Evolutionary conservation across 1,140 invertebrate species (phyloP).

Genomic region (Galendromus occidentalis): DNA sequence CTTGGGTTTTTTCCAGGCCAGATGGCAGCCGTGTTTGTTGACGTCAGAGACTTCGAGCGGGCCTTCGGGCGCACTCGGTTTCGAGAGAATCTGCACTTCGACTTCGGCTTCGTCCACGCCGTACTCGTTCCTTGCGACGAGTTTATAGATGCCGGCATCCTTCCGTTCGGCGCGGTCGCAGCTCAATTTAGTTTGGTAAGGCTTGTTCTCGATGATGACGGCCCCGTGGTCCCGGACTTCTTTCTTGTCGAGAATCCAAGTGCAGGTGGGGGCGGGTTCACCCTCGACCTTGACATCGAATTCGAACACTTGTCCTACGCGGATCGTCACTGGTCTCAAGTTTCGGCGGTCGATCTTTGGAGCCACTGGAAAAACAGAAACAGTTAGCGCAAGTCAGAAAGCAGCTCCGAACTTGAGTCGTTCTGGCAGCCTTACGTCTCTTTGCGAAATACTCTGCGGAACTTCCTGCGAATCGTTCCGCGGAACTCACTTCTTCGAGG

Average conservation of each 20-base stretch:
- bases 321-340: slow-evolving; percentile 56
- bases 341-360: slow-evolving; percentile 87
- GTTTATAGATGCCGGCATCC: slow-evolving; percentile 30
- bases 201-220: slow-evolving; percentile 22
- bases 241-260: slow-evolving; percentile 22
- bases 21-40: slow-evolving; percentile 29
- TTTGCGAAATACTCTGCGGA: too few relatives aligned
- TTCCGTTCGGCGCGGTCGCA: slow-evolving; percentile 31
- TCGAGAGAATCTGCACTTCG: slow-evolving; percentile 35
- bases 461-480: too few relatives aligned
- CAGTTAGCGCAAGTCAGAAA: neutral
- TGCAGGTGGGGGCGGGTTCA: slow-evolving; percentile 25
- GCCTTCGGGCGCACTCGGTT: slow-evolving; percentile 68
- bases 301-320: slow-evolving; percentile 33
- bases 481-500: slow-evolving; percentile 53
- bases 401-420: neutral
- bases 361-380: slow-evolving; percentile 38
- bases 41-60: slow-evolving; percentile 54
- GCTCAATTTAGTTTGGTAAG: slow-evolving; percentile 31
- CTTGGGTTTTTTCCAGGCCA: slow-evolving; percentile 28
- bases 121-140: slow-evolving; percentile 32
- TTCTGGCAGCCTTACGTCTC: too few relatives aligned
- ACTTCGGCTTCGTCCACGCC: slow-evolving; percentile 34
- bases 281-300: slow-evolving; percentile 27
- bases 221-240: slow-evolving; percentile 16